Evolutionary conservation across 2,888 invertebrate genomes (phyloP).

Genomic region (Caenorhabditis sp.): DNA sequence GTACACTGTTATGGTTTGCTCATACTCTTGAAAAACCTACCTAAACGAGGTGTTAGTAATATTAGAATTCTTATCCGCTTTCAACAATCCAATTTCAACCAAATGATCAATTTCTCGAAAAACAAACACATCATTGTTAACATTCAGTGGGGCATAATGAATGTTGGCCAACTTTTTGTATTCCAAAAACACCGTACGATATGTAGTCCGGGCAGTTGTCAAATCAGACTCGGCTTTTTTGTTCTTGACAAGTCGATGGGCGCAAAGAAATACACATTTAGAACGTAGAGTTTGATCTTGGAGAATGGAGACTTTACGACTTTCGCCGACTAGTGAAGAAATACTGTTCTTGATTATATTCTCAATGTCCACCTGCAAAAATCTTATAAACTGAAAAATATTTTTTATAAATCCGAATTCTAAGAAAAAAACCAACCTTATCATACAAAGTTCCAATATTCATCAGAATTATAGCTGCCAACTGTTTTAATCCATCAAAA

Average conservation of each 20-base stretch:
- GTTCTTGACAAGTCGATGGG: conserved; percentile 13
- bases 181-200: conserved; percentile 29
- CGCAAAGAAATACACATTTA: conserved; percentile 32
- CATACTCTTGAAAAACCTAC: conserved; percentile 4
- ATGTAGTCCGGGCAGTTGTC: conserved; percentile 10
- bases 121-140: conserved; percentile 25
- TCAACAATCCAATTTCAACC: conserved; percentile 27
- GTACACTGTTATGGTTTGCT: neutral
- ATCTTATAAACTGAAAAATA: neutral
- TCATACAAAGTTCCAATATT: conserved; percentile 9
- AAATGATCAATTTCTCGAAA: conserved; percentile 41
- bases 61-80: conserved; percentile 20
- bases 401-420: too few relatives aligned
- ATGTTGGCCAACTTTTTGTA: conserved; percentile 28
- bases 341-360: neutral
- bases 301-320: conserved; percentile 2
- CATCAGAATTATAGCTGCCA: conserved; percentile 27
- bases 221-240: conserved; percentile 8
- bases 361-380: neutral
- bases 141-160: conserved; percentile 7
- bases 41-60: conserved; percentile 31
- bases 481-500: conserved; percentile 17
- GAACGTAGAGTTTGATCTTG: conserved; percentile 26
- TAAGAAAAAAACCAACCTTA: too few relatives aligned
- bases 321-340: neutral